Base-by-base conservation (phyloP, 2,888 invertebrate genomes). In the Acholoe squamosa region DNA sequence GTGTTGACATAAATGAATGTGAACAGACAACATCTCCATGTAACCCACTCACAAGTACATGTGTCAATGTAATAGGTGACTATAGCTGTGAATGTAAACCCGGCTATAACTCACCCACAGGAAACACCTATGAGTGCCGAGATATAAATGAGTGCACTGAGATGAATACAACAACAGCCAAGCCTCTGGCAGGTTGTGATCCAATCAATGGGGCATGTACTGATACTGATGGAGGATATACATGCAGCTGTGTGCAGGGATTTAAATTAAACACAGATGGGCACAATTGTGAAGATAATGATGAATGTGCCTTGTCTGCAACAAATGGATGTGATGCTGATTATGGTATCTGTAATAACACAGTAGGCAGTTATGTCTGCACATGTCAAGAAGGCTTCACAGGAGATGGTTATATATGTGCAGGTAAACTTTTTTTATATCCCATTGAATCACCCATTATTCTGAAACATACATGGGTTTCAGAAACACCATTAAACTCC, bases 381-480 rank as follows among this genome's bases (percentile, higher is more conserved):
- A n/a, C 91, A 0, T 94, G 94, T 91, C 91, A 92, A 5, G 28
- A 71, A 0, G 93, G 93, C 0, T 94, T 92, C 89, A 93, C 93
- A 0, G 94, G 93, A 1, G 91, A 93, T 91, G 94, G 94, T 22
- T 93, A 91, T 91, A 67, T 90, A 16, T 94, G 94, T 91, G 67
- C 92, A 61, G 94, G 94, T 93, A 91, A 28, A 5, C 76, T 31
- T 0, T 3, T 31, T n/a, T 10, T 14, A 31, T 76, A 5, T n/a
- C 19, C 28, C 77, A 19, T 77, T 10, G 3, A 3, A 7, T 10
- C 5, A 77, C 19, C 14, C 12, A 77, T 77, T 3, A 76, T 25
- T 25, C n/a, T n/a, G n/a, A n/a, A n/a, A n/a, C n/a, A n/a, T n/a
- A n/a, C n/a, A n/a, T n/a, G n/a, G n/a, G n/a, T n/a, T n/a, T n/a